phyloP scores from a whole-genome alignment of 2,888 invertebrate species.

The Venustoraphidia nigricollis region DNA sequence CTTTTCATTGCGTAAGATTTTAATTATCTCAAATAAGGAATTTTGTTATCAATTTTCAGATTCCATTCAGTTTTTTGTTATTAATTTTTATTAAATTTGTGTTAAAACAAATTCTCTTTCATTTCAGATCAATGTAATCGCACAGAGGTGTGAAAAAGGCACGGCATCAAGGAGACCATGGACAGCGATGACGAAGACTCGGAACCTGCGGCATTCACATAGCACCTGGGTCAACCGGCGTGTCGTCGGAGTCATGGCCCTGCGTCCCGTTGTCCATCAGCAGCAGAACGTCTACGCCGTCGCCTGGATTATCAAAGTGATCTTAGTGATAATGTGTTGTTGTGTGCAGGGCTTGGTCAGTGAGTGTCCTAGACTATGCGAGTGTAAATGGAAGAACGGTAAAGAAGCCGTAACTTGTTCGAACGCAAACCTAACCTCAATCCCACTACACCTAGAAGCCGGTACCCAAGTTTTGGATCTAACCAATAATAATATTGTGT shows the following conservation, averaged over 20 bases:
- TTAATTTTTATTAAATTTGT: too few species aligned
- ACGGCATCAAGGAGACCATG: conserved; percentile 3
- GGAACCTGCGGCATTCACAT: conserved; percentile 2
- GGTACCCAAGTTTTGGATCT: conserved; percentile 69
- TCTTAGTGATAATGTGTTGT: conserved; percentile 20
- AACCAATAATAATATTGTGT: conserved; percentile 52
- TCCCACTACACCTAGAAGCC: conserved; percentile 59
- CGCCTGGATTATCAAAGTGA: background rate
- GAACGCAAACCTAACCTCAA: conserved; percentile 54
- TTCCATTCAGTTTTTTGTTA: too few species aligned
- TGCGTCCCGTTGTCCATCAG: background rate
- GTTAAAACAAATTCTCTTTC: background rate
- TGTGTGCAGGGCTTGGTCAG: conserved; percentile 31
- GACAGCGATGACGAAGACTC: conserved; percentile 6
- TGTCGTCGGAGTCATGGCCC: background rate
- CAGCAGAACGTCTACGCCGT: conserved; percentile 2
- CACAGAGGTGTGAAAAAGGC: background rate
- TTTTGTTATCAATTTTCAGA: too few species aligned
- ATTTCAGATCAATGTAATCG: background rate
- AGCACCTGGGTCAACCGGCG: background rate
- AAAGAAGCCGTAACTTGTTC: conserved; percentile 72
- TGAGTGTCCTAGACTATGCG: conserved; percentile 61
- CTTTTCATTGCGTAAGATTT: too few species aligned
- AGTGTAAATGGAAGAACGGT: conserved; percentile 80
- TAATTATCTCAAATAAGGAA: too few species aligned